These are phyloP conservation scores for Hypomecis atomaria DNA, from an alignment of 2,888 invertebrate species.

Conservation along the genomic window DNA sequence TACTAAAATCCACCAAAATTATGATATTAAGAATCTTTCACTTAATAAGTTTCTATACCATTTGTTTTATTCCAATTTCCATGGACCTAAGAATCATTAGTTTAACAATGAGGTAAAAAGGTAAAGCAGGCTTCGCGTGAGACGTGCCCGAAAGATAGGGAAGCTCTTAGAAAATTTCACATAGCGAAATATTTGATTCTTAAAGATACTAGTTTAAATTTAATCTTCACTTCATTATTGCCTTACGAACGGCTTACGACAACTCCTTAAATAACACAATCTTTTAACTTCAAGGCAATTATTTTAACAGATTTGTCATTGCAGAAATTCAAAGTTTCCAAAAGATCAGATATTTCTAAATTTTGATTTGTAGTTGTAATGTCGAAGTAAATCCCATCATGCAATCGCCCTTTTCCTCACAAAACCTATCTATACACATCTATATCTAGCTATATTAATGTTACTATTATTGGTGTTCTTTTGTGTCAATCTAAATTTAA, in stretches of 20 bases:
- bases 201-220: conserved; percentile 4
- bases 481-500: conserved; percentile 75
- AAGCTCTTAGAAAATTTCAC: conserved; percentile 19
- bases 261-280: background rate
- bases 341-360: background rate
- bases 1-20: no score
- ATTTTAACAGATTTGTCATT: background rate
- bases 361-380: background rate
- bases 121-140: conserved; percentile 7
- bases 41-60: background rate
- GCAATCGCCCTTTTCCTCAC: conserved; percentile 8
- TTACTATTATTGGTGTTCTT: conserved; percentile 81
- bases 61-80: background rate
- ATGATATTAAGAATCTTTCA: no score
- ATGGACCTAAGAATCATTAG: background rate
- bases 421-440: conserved; percentile 33
- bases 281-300: no score
- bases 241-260: conserved; percentile 6
- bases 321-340: background rate
- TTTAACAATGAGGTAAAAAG: conserved; percentile 6
- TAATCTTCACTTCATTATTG: conserved; percentile 12
- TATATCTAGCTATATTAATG: conserved; percentile 55
- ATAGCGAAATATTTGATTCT: conserved; percentile 18
- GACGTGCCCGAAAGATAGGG: conserved; percentile 11
- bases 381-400: conserved; percentile 2